Conservation (phyloP, 2,888 invertebrate species). For the Noctua janthe region DNA sequence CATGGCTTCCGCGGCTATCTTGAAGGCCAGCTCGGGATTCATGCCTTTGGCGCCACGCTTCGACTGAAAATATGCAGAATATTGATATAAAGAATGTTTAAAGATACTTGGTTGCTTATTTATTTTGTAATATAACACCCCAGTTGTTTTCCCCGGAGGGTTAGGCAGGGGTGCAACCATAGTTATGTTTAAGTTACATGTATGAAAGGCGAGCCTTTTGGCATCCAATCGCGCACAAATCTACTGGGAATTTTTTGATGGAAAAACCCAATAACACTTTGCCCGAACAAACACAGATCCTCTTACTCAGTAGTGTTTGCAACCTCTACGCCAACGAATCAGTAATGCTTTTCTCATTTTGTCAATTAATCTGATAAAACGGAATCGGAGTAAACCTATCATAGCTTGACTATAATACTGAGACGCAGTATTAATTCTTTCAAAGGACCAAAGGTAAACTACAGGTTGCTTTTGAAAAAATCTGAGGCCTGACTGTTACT, state of each 20-base stretch:
- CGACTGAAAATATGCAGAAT: slow-evolving; percentile 72
- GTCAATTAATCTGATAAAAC: not conserved
- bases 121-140: not conserved
- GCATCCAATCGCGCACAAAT: not conserved
- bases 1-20: slow-evolving; percentile 82
- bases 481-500: not conserved
- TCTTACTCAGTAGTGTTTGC: not conserved
- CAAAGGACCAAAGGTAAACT: not conserved
- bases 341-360: not conserved
- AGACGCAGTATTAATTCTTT: not conserved
- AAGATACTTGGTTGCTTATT: not conserved
- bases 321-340: not conserved
- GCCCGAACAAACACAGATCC: not conserved
- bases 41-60: slow-evolving; percentile 88
- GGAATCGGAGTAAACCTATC: not conserved
- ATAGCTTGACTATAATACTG: not conserved
- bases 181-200: not conserved
- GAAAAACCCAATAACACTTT: not conserved
- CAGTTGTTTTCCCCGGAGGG: not conserved
- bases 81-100: not conserved
- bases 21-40: slow-evolving; percentile 79
- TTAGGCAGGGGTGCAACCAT: not conserved
- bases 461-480: not conserved
- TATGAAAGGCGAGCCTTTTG: not conserved
- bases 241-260: not conserved